phyloP scores from a whole-genome alignment of 1,140 invertebrate species.

The Macrocentrus cingulum region DNA sequence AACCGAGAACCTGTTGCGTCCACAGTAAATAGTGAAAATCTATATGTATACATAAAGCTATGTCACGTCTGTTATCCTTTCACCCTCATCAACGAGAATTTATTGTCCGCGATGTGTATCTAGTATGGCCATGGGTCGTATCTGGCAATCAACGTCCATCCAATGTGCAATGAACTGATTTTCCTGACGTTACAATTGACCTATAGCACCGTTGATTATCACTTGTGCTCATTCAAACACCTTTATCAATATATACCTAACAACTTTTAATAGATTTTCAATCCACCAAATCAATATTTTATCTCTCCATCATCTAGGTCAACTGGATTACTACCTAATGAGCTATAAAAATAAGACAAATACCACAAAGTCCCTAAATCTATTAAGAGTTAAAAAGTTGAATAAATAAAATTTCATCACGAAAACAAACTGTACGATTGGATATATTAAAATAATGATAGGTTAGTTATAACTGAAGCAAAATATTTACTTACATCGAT shows the following conservation, averaged over 20 bases:
- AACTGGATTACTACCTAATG: not conserved
- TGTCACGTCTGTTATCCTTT: not conserved
- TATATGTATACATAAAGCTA: not conserved
- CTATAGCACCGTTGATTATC: no score
- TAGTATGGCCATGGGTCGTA: not conserved
- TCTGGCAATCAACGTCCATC: slow-evolving; percentile 2
- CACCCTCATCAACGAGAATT: slow-evolving; percentile 1
- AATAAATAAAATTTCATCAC: no score
- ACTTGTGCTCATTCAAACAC: no score
- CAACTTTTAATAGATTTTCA: no score
- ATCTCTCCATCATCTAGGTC: not conserved
- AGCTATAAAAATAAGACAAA: no score
- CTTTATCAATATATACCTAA: no score
- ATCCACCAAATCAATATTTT: not conserved
- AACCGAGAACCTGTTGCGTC: slow-evolving; percentile 25
- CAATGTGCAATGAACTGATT: not conserved
- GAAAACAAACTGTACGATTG: no score
- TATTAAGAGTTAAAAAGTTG: no score
- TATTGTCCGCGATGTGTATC: not conserved
- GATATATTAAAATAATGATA: no score
- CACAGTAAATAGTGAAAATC: not conserved
- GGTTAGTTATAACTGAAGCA: no score
- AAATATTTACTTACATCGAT: slow-evolving; percentile 72
- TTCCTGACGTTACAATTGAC: not conserved
- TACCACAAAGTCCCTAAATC: no score